Percentiles rank a stretch among this genome's conserved stretches.
These are phyloP conservation scores for Zeugodacus cucurbitae DNA, from an alignment of 1,140 invertebrate genomes.

Conservation along the genomic window DNA sequence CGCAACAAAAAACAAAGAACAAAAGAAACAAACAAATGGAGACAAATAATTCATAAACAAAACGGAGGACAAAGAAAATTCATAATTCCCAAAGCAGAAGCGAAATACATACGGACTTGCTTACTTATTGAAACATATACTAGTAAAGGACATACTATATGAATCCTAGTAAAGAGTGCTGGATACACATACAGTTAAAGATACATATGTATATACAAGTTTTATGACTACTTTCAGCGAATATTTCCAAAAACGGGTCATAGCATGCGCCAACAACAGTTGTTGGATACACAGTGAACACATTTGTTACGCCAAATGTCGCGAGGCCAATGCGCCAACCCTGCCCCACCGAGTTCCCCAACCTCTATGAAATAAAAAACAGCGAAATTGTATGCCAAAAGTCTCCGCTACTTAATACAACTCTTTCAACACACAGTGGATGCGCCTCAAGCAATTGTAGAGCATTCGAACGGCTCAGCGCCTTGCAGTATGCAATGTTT, in stretches of 20 bases:
- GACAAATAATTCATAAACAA: constrained; percentile 50
- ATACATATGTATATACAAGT: neutral
- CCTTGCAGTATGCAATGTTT: neutral
- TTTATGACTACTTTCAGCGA: neutral
- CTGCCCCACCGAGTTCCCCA: too few species aligned
- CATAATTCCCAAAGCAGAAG: neutral
- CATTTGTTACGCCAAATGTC: neutral
- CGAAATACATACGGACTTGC: neutral
- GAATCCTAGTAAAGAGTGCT: neutral
- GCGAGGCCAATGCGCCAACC: neutral
- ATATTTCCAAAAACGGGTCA: neutral
- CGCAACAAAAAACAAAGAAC: neutral
- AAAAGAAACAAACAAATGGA: constrained; percentile 44
- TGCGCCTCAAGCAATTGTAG: neutral
- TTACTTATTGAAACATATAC: neutral
- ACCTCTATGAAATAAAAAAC: neutral
- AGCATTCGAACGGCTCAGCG: neutral
- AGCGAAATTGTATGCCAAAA: neutral
- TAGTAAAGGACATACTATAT: neutral
- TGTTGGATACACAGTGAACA: neutral
- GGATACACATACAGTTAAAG: neutral
- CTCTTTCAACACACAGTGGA: neutral
- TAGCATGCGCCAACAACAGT: neutral
- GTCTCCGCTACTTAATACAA: neutral
- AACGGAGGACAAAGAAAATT: constrained; percentile 34